Percentiles rank a stretch among this genome's conserved stretches.
phyloP scores from a whole-genome alignment of 2,113 vertebrate species.

The Limanda limanda region DNA sequence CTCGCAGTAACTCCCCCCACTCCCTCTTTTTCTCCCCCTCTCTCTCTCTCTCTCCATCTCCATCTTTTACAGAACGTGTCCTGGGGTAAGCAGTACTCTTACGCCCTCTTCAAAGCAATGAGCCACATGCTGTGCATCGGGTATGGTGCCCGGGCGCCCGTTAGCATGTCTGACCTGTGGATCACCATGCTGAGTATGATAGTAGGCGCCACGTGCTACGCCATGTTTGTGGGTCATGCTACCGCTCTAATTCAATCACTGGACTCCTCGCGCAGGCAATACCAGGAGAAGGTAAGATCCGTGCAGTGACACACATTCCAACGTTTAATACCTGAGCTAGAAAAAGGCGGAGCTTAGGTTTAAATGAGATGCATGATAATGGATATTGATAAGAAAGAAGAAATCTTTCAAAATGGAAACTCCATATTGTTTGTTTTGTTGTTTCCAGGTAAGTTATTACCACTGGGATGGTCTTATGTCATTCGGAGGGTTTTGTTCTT shows the following conservation, averaged over 20 bases:
- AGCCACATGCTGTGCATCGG: constrained; percentile 99
- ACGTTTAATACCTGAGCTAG: not conserved
- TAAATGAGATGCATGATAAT: not conserved
- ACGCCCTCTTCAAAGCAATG: constrained; percentile 99
- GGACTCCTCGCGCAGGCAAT: constrained; percentile 95
- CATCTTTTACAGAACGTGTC: constrained; percentile 90
- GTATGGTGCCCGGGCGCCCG: constrained; percentile 94
- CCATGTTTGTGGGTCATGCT: constrained; percentile 99
- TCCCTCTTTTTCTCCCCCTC: constrained; percentile 53
- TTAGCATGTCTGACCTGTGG: constrained; percentile 99
- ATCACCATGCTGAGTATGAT: constrained; percentile 99
- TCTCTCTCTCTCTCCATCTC: constrained; percentile 28
- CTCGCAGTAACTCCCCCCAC: constrained; percentile 68
- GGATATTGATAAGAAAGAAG: not conserved
- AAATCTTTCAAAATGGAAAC: not conserved
- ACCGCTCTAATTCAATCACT: constrained; percentile 98
- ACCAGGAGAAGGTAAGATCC: constrained; percentile 97
- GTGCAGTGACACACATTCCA: not conserved
- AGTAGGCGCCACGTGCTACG: constrained; percentile 97
- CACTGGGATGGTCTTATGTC: constrained; percentile 24
- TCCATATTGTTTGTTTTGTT: constrained; percentile 15
- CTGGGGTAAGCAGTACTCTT: constrained; percentile 99
- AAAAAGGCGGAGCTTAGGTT: not conserved
- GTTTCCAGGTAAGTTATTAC: constrained; percentile 36
- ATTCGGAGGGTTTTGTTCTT: constrained; percentile 29